Evolutionary conservation across 2,888 invertebrate genomes (phyloP).

Genomic region (Xestia xanthographa): DNA sequence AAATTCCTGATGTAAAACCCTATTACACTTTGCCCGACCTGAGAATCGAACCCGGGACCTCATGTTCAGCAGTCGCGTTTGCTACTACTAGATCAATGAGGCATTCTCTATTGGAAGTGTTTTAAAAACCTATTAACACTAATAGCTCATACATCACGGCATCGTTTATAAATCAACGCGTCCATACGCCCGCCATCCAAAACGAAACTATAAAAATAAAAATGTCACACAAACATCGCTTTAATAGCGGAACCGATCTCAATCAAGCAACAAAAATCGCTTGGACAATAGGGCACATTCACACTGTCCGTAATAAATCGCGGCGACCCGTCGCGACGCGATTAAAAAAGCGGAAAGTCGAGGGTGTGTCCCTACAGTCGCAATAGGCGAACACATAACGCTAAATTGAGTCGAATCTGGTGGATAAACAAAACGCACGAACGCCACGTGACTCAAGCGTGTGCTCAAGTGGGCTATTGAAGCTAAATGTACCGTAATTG

Average conservation of each 20-base stretch:
- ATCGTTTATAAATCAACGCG: constrained; percentile 64
- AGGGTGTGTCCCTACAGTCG: constrained; percentile 77
- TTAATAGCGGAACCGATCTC: constrained; percentile 81
- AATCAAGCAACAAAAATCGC: constrained; percentile 75
- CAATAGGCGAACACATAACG: constrained; percentile 83
- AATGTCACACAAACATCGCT: constrained; percentile 71
- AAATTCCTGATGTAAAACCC: too few relatives aligned
- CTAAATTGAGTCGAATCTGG: constrained; percentile 85
- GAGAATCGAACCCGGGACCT: too few relatives aligned
- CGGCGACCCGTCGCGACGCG: constrained; percentile 79
- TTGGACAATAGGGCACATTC: constrained; percentile 75
- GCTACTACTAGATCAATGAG: too few relatives aligned
- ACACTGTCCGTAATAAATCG: constrained; percentile 82
- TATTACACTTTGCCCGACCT: too few relatives aligned
- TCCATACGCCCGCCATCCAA: constrained; percentile 43
- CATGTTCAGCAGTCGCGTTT: too few relatives aligned
- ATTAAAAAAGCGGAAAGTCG: constrained; percentile 81
- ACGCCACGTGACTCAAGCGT: constrained; percentile 80
- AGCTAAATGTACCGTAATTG: constrained; percentile 88
- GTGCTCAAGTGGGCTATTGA: constrained; percentile 80
- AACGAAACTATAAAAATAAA: constrained; percentile 64
- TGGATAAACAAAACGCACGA: constrained; percentile 85
- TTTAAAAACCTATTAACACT: constrained; percentile 64
- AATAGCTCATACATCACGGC: constrained; percentile 51
- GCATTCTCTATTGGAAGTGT: constrained; percentile 30